Percentiles rank a stretch among this genome's conserved stretches.
Conservation (phyloP, 2,113 vertebrate genomes). For the Phyllopteryx taeniolatus region DNA sequence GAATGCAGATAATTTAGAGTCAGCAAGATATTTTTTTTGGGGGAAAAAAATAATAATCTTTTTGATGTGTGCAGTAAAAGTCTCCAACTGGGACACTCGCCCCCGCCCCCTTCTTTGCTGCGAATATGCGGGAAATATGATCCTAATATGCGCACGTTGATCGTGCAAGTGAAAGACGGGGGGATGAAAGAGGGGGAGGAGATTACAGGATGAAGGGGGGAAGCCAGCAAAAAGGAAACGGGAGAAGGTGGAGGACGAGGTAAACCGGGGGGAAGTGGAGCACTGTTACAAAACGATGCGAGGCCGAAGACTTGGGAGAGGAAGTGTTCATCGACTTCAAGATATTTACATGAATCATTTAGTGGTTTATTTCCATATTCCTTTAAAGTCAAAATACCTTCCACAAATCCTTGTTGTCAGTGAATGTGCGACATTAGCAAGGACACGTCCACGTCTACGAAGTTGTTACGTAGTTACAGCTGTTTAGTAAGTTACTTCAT, state of each 20-base stretch:
- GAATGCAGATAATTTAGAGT: not conserved
- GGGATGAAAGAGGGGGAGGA: slow-evolving; percentile 27
- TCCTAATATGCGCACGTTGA: not conserved
- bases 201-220: slow-evolving; percentile 51
- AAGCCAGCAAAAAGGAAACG: slow-evolving; percentile 38
- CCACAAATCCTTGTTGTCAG: not conserved
- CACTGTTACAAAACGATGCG: slow-evolving; percentile 15
- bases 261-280: slow-evolving; percentile 18
- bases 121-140: not conserved
- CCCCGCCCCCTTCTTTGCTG: not conserved
- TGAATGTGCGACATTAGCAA: too few relatives aligned
- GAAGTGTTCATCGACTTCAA: not conserved
- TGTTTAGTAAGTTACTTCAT: too few relatives aligned
- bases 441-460: too few relatives aligned
- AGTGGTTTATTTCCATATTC: not conserved
- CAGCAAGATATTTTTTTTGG: not conserved
- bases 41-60: not conserved
- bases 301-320: not conserved
- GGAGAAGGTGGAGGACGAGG: slow-evolving; percentile 24
- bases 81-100: slow-evolving; percentile 3
- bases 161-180: not conserved
- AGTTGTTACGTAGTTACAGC: too few relatives aligned
- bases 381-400: too few relatives aligned
- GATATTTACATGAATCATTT: not conserved
- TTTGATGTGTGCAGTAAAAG: not conserved